These are phyloP conservation scores for Epinephelus malabaricus DNA, from an alignment of 2,797 vertebrate species.

Conservation along the genomic window DNA sequence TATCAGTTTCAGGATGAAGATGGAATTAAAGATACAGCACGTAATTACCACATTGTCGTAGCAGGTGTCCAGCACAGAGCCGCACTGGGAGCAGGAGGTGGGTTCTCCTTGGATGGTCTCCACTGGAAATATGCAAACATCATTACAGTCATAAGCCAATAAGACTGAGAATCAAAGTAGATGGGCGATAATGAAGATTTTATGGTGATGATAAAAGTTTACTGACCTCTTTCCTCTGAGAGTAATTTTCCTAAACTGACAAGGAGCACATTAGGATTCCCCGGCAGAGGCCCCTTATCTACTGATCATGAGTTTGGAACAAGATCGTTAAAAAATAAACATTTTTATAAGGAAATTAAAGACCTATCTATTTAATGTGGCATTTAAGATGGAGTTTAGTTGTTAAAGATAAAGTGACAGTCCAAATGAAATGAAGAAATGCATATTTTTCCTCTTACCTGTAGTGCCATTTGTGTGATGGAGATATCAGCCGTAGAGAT, in stretches of 20 bases:
- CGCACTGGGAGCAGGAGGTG: conserved; percentile 76
- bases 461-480: too few species aligned
- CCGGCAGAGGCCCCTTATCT: conserved; percentile 68
- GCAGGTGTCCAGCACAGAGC: conserved; percentile 71
- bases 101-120: conserved; percentile 59
- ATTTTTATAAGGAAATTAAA: too few species aligned
- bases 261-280: conserved; percentile 85
- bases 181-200: conserved; percentile 21
- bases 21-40: background rate
- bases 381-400: too few species aligned
- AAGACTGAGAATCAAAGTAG: conserved; percentile 9
- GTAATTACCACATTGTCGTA: conserved; percentile 75
- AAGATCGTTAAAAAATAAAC: background rate
- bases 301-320: conserved; percentile 30
- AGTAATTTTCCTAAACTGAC: conserved; percentile 81
- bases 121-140: conserved; percentile 68
- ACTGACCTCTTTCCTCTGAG: conserved; percentile 77
- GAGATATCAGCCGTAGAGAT: too few species aligned
- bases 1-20: conserved; percentile 8
- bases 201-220: conserved; percentile 27
- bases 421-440: too few species aligned
- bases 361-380: too few species aligned
- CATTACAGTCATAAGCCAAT: background rate
- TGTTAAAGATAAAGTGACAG: too few species aligned
- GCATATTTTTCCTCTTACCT: too few species aligned